Base-by-base conservation (phyloP, 2,797 vertebrate species). In the Lates japonicus region DNA sequence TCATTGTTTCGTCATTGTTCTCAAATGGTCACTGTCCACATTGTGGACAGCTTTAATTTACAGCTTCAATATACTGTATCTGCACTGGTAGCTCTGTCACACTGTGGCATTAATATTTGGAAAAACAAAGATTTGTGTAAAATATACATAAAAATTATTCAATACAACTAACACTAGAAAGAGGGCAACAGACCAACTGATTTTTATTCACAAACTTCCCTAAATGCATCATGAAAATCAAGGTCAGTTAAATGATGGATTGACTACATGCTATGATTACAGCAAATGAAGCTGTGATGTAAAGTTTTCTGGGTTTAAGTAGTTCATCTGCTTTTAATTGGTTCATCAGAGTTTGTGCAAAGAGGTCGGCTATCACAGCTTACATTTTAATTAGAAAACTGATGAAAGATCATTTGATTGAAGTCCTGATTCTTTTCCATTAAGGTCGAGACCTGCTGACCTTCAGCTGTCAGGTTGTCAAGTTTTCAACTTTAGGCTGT, bases 341-440 rank as follows among this genome's bases (percentile, higher is more conserved):
- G 77, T 70, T 80, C 25, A 22, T 69, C 46, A 60, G 66, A 74
- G 62, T 77, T 57, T 81, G 52, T 66, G 33, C 29, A 5, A 33
- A 63, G 69, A 66, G 33, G 48, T 71, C 1, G 0, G 14, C 42
- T 33, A 22, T 78, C 58, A 7, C 65, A 63, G 42, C 7, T 66
- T 74, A 60, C 9, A 5, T 87, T 85, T 82, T 77, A 83, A 83
- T 84, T 70, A 55, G 57, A 49, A 39, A 69, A 20, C 39, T 70
- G 78, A 79, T 74, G 49, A 78, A 70, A 19, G 51, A 74, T 60
- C 51, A 13, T 29, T 70, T 51, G 22, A 64, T 61, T 61, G 42
- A 70, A 70, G 66, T 67, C 25, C 19, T 37, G 64, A 63, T 68
- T 78, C 48, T 59, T 44, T 63, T 62, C 44, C 16, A 42, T 55